phyloP scores from a whole-genome alignment of 2,888 invertebrate species.

The Atrina japonica region DNA sequence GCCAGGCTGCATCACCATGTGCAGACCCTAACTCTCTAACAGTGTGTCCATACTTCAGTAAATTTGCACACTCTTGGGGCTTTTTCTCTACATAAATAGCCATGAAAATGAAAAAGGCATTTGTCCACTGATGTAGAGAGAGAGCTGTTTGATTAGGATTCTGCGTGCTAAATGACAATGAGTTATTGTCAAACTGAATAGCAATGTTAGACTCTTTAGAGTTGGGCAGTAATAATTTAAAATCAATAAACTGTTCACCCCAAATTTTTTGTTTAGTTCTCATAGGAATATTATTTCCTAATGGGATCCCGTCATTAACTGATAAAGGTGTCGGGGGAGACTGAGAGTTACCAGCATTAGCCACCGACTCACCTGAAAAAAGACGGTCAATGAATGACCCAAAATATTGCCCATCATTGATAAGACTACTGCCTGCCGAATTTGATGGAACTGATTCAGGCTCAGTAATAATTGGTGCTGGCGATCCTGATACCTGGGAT shows the following conservation, averaged over 20 bases:
- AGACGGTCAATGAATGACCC: too few relatives aligned
- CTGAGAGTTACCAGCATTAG: background rate
- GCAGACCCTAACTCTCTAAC: slow-evolving; percentile 7
- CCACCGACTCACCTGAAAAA: slow-evolving; percentile 11
- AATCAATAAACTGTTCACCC: background rate
- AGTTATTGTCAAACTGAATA: slow-evolving; percentile 7
- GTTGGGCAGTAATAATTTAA: background rate
- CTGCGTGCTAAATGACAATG: background rate
- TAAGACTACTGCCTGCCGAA: too few relatives aligned
- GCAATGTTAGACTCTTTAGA: slow-evolving; percentile 2
- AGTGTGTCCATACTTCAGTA: slow-evolving; percentile 1
- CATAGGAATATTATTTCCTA: background rate
- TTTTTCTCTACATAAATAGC: slow-evolving; percentile 17
- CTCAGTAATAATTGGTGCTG: background rate
- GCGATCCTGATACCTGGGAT: too few relatives aligned
- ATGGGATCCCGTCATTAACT: background rate
- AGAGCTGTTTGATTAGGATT: background rate
- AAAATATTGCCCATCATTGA: too few relatives aligned
- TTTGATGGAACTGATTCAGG: background rate
- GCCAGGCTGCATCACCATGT: slow-evolving; percentile 15
- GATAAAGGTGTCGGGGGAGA: background rate
- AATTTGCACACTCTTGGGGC: slow-evolving; percentile 4
- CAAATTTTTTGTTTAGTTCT: slow-evolving; percentile 3
- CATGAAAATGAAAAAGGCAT: slow-evolving; percentile 18
- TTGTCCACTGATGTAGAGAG: slow-evolving; percentile 13